phyloP scores from a whole-genome alignment of 1,140 invertebrate species.

The Zaprionus ghesquierei region DNA sequence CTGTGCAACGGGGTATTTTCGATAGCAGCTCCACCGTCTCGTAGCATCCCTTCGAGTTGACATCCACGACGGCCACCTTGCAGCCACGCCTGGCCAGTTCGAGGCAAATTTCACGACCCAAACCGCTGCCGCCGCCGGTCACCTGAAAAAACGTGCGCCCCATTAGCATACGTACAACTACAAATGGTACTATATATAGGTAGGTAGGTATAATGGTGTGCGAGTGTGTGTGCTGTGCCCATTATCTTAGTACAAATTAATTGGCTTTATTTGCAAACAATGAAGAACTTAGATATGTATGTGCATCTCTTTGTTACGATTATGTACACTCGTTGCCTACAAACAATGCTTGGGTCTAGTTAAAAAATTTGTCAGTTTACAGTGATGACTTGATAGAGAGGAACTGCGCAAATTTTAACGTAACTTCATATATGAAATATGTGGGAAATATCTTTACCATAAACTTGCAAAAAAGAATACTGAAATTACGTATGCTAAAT shows the following conservation, averaged over 20 bases:
- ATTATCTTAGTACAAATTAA: conserved; percentile 59
- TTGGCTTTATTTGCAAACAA: conserved; percentile 76
- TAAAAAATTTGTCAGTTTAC: neutral
- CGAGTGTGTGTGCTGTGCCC: conserved; percentile 13
- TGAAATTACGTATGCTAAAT: neutral
- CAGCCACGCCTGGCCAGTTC: conserved; percentile 73
- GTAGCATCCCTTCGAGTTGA: conserved; percentile 77
- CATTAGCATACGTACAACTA: conserved; percentile 3
- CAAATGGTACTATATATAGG: neutral
- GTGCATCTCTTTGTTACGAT: neutral
- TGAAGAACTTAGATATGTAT: conserved; percentile 35
- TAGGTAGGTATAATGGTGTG: too few relatives aligned
- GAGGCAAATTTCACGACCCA: conserved; percentile 77
- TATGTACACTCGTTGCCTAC: neutral
- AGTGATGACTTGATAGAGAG: neutral
- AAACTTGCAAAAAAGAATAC: too few relatives aligned
- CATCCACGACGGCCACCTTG: conserved; percentile 79
- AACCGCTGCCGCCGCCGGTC: conserved; percentile 78
- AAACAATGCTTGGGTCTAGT: neutral
- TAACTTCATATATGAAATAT: neutral
- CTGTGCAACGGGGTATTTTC: conserved; percentile 60
- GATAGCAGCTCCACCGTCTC: conserved; percentile 69
- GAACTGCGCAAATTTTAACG: neutral
- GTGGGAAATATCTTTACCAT: neutral
- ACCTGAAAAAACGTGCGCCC: conserved; percentile 48